phyloP scores from a whole-genome alignment of 2,113 vertebrate genomes.

The Hoplias malabaricus region DNA sequence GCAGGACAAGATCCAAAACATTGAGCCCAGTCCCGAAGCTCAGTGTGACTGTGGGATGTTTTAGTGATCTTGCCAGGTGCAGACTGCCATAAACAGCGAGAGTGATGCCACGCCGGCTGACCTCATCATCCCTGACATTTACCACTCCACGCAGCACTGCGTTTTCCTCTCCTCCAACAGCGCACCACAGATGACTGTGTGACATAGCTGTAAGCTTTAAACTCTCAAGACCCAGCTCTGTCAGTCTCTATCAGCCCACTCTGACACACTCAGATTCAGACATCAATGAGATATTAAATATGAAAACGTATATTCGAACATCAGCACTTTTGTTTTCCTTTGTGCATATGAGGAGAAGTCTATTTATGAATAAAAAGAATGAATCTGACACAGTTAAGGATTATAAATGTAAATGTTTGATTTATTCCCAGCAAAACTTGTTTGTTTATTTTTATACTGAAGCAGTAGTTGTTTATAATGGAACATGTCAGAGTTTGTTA shows the following conservation, averaged over 20 bases:
- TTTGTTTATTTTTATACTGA: no score
- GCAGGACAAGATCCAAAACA: constrained; percentile 39
- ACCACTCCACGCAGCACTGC: constrained; percentile 44
- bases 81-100: constrained; percentile 58
- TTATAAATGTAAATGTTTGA: no score
- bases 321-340: no score
- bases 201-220: neutral
- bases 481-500: no score
- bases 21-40: constrained; percentile 54
- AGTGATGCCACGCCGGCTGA: constrained; percentile 60
- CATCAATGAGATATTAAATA: neutral
- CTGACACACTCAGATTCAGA: neutral
- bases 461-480: no score
- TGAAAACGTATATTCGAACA: no score
- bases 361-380: no score
- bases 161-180: constrained; percentile 27
- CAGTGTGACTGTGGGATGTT: constrained; percentile 51
- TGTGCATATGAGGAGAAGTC: no score
- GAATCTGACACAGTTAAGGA: no score
- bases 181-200: constrained; percentile 57
- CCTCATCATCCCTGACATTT: constrained; percentile 75
- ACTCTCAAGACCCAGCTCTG: constrained; percentile 12
- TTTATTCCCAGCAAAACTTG: no score
- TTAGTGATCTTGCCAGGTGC: constrained; percentile 58
- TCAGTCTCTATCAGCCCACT: neutral